phyloP scores from a whole-genome alignment of 2,113 vertebrate genomes.

The Tenrec ecaudatus region DNA sequence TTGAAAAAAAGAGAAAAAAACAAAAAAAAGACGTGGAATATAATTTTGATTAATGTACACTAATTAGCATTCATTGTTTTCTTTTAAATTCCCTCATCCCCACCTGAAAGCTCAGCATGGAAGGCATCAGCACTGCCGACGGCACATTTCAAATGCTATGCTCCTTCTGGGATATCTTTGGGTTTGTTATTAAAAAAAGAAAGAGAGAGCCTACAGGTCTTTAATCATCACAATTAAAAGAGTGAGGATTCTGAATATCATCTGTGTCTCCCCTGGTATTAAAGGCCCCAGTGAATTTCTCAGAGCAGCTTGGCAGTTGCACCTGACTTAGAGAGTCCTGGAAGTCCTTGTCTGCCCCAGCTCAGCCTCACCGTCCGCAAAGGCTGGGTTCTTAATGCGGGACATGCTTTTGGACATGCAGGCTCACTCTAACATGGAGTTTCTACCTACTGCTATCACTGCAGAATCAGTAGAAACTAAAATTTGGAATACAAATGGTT shows the following conservation, averaged over 20 bases:
- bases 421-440: rapidly evolving
- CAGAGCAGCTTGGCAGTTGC: no score
- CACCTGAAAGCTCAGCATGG: constrained; percentile 49
- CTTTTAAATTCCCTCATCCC: constrained; percentile 37
- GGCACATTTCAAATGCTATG: background rate
- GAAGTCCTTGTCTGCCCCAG: background rate
- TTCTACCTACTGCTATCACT: background rate
- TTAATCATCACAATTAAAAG: background rate
- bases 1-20: constrained; percentile 41
- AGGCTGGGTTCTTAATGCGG: background rate
- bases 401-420: no score
- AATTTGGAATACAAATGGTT: background rate
- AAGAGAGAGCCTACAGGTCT: background rate
- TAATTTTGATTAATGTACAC: constrained; percentile 80
- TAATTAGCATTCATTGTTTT: constrained; percentile 67
- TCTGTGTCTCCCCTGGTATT: background rate
- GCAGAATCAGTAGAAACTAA: background rate
- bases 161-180: background rate
- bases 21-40: background rate
- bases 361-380: background rate
- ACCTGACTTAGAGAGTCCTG: background rate
- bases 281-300: background rate
- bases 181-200: background rate
- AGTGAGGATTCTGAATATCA: background rate
- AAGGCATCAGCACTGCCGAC: constrained; percentile 29